These are phyloP conservation scores for Drosophila gunungcola DNA, from an alignment of 1,140 invertebrate species.

Conservation along the genomic window DNA sequence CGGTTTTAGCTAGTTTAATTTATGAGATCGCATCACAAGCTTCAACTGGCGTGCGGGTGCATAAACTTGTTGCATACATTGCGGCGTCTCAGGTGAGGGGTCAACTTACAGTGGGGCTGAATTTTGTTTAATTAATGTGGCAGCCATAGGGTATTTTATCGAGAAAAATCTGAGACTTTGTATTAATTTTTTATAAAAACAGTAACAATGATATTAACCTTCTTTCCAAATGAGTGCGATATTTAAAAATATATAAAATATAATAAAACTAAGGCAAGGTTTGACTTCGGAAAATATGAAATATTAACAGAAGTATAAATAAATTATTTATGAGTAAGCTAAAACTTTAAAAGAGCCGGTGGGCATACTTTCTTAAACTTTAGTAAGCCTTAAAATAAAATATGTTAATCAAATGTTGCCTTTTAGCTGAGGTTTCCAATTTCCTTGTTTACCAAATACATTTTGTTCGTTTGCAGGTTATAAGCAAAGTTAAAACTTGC, in stretches of 20 bases:
- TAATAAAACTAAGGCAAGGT: too few relatives aligned
- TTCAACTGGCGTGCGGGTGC: conserved; percentile 69
- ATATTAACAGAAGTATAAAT: too few relatives aligned
- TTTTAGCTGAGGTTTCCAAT: neutral
- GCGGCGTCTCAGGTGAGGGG: conserved; percentile 21
- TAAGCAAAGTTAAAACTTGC: conserved; percentile 29
- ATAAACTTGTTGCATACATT: conserved; percentile 74
- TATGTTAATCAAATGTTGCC: too few relatives aligned
- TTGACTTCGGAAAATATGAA: too few relatives aligned
- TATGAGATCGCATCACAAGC: conserved; percentile 51
- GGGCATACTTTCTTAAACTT: neutral
- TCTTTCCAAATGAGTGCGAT: too few relatives aligned
- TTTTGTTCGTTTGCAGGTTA: neutral
- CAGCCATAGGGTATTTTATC: conserved; percentile 17
- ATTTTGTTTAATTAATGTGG: conserved; percentile 23
- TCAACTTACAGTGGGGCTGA: conserved; percentile 3
- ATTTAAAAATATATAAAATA: too few relatives aligned
- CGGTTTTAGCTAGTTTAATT: conserved; percentile 54
- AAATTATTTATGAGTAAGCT: too few relatives aligned
- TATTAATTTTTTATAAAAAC: too few relatives aligned
- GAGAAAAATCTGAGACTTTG: neutral
- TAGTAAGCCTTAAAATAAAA: neutral
- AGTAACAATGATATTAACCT: too few relatives aligned
- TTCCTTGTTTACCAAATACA: conserved; percentile 6
- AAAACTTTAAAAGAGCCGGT: too few relatives aligned